phyloP scores from a whole-genome alignment of 2,113 vertebrate species.

The Oryzias woworae region DNA sequence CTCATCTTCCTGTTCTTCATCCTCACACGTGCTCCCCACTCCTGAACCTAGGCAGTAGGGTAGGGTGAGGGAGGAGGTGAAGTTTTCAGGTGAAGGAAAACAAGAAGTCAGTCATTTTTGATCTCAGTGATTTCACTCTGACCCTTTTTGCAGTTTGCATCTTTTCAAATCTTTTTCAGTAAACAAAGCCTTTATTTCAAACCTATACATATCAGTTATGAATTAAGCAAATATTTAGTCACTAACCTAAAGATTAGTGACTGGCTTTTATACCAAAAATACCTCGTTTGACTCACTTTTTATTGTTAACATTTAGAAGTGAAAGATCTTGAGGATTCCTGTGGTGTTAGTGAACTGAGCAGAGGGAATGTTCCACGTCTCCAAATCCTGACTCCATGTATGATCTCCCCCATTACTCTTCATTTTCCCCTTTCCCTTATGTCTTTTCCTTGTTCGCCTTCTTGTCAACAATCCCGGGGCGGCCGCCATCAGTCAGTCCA shows the following conservation, averaged over 20 bases:
- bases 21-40: slow-evolving; percentile 64
- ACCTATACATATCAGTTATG: slow-evolving; percentile 1
- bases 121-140: slow-evolving; percentile 12
- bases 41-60: slow-evolving; percentile 68
- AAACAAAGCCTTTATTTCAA: neutral
- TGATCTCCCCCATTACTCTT: slow-evolving; percentile 59
- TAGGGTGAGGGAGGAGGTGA: slow-evolving; percentile 26
- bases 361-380: slow-evolving; percentile 54
- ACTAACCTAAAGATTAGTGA: slow-evolving; percentile 20
- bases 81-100: slow-evolving; percentile 51
- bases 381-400: slow-evolving; percentile 72
- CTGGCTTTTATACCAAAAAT: slow-evolving; percentile 12
- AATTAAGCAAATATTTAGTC: slow-evolving; percentile 8
- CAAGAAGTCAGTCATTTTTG: slow-evolving; percentile 37
- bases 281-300: neutral
- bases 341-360: slow-evolving; percentile 25
- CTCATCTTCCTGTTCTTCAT: slow-evolving; percentile 66
- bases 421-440: slow-evolving; percentile 33
- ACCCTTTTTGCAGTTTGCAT: slow-evolving; percentile 12
- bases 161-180: too few relatives aligned
- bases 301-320: neutral
- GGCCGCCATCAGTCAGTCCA: slow-evolving; percentile 14
- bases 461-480: slow-evolving; percentile 20
- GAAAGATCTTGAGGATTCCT: slow-evolving; percentile 1
- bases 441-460: slow-evolving; percentile 32